phyloP scores from a whole-genome alignment of 2,797 vertebrate species.

The Sebastes hopkinsi region DNA sequence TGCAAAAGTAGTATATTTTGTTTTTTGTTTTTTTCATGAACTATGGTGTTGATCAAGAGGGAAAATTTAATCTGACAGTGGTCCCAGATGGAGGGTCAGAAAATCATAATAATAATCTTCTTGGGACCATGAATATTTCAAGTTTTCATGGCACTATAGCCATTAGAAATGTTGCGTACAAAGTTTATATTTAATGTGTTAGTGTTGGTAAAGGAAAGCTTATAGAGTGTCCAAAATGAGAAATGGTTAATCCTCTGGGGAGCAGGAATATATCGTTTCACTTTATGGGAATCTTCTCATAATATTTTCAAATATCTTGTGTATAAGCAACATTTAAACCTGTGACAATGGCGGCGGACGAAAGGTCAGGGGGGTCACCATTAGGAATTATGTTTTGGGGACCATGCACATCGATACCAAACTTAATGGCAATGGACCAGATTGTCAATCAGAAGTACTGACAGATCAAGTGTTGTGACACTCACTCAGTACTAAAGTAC shows the following conservation, averaged over 20 bases:
- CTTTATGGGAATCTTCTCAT: neutral
- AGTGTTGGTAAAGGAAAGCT: no score
- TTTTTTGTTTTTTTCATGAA: accelerated
- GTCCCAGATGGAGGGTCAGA: neutral
- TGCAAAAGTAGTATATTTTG: neutral
- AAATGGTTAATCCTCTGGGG: neutral
- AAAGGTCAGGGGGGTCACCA: neutral
- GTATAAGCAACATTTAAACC: neutral
- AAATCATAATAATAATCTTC: neutral
- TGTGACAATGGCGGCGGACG: neutral
- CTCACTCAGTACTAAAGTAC: neutral
- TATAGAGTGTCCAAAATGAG: neutral
- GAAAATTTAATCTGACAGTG: neutral
- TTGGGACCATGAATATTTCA: neutral
- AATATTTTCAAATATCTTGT: neutral
- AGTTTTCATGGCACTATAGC: neutral
- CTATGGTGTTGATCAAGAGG: neutral
- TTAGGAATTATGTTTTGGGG: neutral
- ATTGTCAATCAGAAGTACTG: neutral
- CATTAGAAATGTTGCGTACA: neutral
- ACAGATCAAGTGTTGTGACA: neutral
- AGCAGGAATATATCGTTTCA: neutral
- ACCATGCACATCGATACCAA: neutral
- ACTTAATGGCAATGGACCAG: neutral
- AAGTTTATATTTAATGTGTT: neutral